Percentiles rank a stretch among this genome's conserved stretches.
Conservation (phyloP, 2,888 invertebrate species). For the Tinea semifulvella region DNA sequence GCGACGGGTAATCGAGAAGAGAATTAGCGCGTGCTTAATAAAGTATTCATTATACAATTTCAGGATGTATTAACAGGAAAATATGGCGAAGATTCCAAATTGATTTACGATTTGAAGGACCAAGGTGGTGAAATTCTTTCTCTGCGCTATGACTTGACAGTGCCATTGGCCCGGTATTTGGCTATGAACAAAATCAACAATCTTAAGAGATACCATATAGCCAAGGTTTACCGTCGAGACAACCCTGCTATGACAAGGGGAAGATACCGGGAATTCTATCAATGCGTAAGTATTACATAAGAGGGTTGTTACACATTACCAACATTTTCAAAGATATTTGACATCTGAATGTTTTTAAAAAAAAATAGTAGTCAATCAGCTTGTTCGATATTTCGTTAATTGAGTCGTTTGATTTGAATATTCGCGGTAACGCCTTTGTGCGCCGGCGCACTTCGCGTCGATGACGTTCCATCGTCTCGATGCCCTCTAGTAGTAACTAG, state of each 20-base stretch:
- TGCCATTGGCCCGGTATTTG: conserved; percentile 96
- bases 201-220: conserved; percentile 97
- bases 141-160: conserved; percentile 96
- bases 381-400: too few relatives aligned
- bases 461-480: too few relatives aligned
- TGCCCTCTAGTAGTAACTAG: too few relatives aligned
- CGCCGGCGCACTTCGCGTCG: too few relatives aligned
- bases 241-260: conserved; percentile 97
- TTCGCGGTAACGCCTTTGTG: too few relatives aligned
- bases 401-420: too few relatives aligned
- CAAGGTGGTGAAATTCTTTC: conserved; percentile 98
- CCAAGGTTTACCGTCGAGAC: conserved; percentile 97
- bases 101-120: conserved; percentile 98
- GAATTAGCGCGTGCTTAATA: too few relatives aligned
- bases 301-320: too few relatives aligned
- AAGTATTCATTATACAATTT: conserved; percentile 20
- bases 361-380: too few relatives aligned
- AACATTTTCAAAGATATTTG: too few relatives aligned
- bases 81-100: conserved; percentile 99
- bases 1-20: too few relatives aligned
- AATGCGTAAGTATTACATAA: conserved; percentile 93
- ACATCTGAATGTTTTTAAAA: too few relatives aligned
- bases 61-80: conserved; percentile 98
- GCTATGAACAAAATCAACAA: conserved; percentile 97
- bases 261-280: conserved; percentile 97